Evolutionary conservation across 1,140 invertebrate genomes (phyloP), one percentile per base, ranked within the genome.

Genomic region (Uloborus diversus): DNA sequence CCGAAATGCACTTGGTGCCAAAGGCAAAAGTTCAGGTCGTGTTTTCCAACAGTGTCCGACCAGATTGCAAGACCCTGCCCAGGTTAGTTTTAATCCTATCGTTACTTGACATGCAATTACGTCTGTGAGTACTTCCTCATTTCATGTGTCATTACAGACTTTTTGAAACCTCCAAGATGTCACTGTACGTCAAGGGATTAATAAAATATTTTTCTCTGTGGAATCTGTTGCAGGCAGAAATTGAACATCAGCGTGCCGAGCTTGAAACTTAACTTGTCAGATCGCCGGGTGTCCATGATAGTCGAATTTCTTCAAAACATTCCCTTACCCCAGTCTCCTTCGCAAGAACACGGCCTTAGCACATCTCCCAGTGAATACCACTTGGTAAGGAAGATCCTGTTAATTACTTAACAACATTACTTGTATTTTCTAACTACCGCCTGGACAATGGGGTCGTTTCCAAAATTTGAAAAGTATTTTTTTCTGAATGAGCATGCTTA

Each of bases 261-360:
- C 65, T 73, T 94, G 2, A 94, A 94, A 82, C 86, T 94, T 14
- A 94, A 94, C 85, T 85, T 95, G 66, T 94, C 93, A 1, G 93
- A 95, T 86, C 89, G 90, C 37, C 91, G 92, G 83, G 88, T 94
- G 27, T 88, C 89, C 11, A 84, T 90, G 37, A 84, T 94, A 0
- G 86, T 91, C 68, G 90, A 92, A 65, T 94, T 94, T 84, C 85
- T 91, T 32, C 90, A 92, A 80, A 91, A 92, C 82, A 86, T 93
- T 32, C 91, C 92, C 0, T 83, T 85, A 85, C 91, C 89, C 9
- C 57, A 75, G 3, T 53, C 71, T 17, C 33, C 33, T 23, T 37
- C 17, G 0, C 28, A 32, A 59, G 51, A 20, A 14, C 25, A 25
- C 23, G 17, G 59, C 27, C 5, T 13, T 75, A 11, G 20, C 69